These are phyloP conservation scores for Onchidella celtica DNA, from an alignment of 2,888 invertebrate genomes.

Conservation along the genomic window DNA sequence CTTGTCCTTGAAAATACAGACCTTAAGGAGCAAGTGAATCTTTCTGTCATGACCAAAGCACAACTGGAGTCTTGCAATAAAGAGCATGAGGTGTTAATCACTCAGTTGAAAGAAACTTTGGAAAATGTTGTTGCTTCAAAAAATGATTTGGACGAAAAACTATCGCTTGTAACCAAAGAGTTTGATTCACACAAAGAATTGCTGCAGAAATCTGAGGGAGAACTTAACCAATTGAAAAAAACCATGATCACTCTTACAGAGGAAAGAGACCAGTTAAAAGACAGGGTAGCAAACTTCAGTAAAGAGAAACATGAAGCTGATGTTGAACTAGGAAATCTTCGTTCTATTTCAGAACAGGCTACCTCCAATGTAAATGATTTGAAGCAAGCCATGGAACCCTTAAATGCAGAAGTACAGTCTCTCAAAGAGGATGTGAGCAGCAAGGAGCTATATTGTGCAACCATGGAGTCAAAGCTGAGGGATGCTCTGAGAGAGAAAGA, in stretches of 20 bases:
- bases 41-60: neutral
- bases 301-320: neutral
- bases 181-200: neutral
- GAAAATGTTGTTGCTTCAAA: neutral
- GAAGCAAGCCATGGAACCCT: neutral
- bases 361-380: neutral
- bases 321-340: neutral
- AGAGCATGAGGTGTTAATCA: slow-evolving; percentile 2
- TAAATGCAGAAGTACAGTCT: neutral
- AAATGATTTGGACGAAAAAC: neutral
- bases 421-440: slow-evolving; percentile 12
- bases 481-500: neutral
- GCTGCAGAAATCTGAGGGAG: neutral
- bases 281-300: neutral
- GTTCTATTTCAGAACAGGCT: neutral
- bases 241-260: neutral
- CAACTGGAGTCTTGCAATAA: neutral
- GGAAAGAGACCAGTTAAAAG: neutral
- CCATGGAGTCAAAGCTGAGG: neutral
- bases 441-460: neutral
- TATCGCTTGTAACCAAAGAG: neutral
- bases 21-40: neutral
- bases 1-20: too few species aligned
- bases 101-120: slow-evolving; percentile 32
- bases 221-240: neutral